phyloP scores from a whole-genome alignment of 2,797 vertebrate species.

The Scolopax rusticola region DNA sequence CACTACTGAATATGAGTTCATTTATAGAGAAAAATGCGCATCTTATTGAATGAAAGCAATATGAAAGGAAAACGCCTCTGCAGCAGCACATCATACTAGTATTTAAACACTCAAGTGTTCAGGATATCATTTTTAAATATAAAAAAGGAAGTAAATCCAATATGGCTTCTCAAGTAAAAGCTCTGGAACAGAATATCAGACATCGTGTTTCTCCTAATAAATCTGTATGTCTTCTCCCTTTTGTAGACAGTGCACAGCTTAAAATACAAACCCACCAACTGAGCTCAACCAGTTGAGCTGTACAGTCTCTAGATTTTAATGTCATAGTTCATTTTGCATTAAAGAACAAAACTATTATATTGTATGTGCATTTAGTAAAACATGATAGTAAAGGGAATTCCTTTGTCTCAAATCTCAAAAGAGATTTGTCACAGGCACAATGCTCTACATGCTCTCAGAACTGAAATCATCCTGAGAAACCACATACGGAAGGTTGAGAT shows the following conservation, averaged over 20 bases:
- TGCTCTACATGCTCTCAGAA: not conserved
- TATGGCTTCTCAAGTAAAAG: not conserved
- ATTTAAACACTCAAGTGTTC: slow-evolving; percentile 28
- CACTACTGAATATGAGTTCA: slow-evolving; percentile 62
- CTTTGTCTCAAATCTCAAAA: not conserved
- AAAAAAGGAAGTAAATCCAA: slow-evolving; percentile 34
- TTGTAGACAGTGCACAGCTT: not conserved
- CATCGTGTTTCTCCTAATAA: not conserved
- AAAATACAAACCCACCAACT: not conserved
- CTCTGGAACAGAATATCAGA: not conserved
- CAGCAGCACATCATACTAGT: slow-evolving; percentile 11
- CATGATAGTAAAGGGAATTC: not conserved
- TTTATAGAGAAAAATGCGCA: slow-evolving; percentile 63
- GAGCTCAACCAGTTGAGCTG: not conserved
- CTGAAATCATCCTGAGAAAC: not conserved
- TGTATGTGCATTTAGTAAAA: not conserved
- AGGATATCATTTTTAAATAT: not conserved
- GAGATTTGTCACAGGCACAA: not conserved
- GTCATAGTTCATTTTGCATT: not conserved
- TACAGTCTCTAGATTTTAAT: not conserved
- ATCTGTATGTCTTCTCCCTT: not conserved
- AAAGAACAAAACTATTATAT: not conserved
- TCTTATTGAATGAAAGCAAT: slow-evolving; percentile 62
- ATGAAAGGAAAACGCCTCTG: slow-evolving; percentile 50
- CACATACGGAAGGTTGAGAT: not conserved